Conservation (phyloP, 2,888 invertebrate genomes). For the Acronicta psi region DNA sequence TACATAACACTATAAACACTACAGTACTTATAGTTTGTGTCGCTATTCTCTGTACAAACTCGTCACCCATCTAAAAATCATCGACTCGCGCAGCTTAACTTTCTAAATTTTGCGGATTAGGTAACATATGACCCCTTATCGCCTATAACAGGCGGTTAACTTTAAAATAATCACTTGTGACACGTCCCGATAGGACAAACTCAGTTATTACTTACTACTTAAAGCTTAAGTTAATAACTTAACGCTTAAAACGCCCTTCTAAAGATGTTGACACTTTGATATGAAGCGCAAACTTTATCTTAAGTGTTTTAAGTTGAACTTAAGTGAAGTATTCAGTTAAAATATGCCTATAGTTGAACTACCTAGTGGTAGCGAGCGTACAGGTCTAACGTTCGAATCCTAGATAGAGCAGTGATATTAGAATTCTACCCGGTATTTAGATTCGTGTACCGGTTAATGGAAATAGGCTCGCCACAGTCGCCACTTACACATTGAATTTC, state of each 20-base stretch:
- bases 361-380: not conserved
- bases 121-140: constrained; percentile 6
- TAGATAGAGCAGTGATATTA: too few species aligned
- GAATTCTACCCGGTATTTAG: too few species aligned
- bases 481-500: too few species aligned
- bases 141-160: constrained; percentile 32
- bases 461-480: too few species aligned
- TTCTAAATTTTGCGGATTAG: too few species aligned
- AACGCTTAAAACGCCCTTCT: constrained; percentile 53
- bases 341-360: constrained; percentile 24
- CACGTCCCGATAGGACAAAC: constrained; percentile 48
- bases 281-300: constrained; percentile 39
- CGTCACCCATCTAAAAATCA: too few species aligned
- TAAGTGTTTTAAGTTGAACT: constrained; percentile 40
- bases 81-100: too few species aligned
- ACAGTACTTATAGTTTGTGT: too few species aligned
- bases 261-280: constrained; percentile 56
- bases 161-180: constrained; percentile 54
- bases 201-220: constrained; percentile 54
- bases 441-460: too few species aligned
- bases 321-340: constrained; percentile 23
- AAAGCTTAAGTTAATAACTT: constrained; percentile 58
- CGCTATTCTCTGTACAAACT: too few species aligned
- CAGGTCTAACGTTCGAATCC: too few species aligned
- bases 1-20: too few species aligned